phyloP scores from a whole-genome alignment of 2,113 vertebrate genomes.

The Climacteris rufus region DNA sequence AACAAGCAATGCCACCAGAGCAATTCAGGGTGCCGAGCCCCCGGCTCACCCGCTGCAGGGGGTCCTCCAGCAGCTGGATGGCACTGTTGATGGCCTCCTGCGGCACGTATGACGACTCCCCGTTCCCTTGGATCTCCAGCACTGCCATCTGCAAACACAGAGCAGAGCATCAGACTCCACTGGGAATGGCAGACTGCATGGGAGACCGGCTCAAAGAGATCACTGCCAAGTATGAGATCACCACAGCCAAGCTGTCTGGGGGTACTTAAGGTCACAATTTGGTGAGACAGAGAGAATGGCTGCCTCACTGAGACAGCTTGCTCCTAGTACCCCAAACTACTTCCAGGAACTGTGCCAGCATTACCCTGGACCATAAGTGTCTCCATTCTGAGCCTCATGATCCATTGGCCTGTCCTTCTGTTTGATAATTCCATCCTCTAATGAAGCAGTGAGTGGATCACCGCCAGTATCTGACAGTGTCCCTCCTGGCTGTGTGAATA shows the following conservation, averaged over 20 bases:
- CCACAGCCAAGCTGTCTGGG: not conserved
- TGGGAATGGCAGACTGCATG: not conserved
- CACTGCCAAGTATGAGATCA: not conserved
- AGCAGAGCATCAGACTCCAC: not conserved
- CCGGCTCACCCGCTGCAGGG: constrained; percentile 88
- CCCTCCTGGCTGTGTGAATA: not conserved
- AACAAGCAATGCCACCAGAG: fast-evolving
- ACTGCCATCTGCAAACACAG: constrained; percentile 88
- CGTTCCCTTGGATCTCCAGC: constrained; percentile 97
- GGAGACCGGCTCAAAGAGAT: not conserved
- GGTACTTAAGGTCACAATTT: not conserved
- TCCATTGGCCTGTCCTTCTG: not conserved
- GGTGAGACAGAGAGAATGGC: not conserved
- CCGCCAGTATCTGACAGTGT: not conserved
- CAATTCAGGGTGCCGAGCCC: fast-evolving
- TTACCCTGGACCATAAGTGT: not conserved
- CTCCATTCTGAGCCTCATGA: not conserved
- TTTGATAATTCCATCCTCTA: not conserved
- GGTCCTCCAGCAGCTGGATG: constrained; percentile 94
- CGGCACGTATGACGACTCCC: constrained; percentile 94
- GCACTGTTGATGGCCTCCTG: constrained; percentile 98
- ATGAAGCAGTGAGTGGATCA: not conserved
- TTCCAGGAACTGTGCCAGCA: not conserved
- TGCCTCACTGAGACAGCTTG: not conserved
- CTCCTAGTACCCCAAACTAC: not conserved